Evolutionary conservation across 2,113 vertebrate species (phyloP).

Genomic region (Eclectus roratus): DNA sequence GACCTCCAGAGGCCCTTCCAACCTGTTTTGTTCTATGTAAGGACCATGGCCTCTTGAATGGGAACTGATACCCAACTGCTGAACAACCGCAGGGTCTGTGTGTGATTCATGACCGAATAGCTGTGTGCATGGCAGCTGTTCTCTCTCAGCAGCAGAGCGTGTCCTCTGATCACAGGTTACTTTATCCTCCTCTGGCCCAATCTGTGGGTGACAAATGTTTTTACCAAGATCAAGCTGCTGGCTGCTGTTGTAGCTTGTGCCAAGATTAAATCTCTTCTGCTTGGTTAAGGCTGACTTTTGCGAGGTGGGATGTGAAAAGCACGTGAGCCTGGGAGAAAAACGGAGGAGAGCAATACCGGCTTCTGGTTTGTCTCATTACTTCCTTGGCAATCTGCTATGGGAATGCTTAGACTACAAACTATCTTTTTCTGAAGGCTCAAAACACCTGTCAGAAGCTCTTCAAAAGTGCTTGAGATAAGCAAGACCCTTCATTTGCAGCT

Average conservation of each 20-base stretch:
- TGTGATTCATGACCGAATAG: background rate
- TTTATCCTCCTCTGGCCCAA: background rate
- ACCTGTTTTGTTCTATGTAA: background rate
- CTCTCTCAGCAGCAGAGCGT: background rate
- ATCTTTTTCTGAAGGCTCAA: background rate
- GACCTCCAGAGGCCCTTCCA: background rate
- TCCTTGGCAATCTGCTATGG: background rate
- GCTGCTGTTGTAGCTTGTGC: background rate
- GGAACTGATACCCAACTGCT: background rate
- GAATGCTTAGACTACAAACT: background rate
- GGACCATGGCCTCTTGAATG: background rate
- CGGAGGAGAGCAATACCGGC: background rate
- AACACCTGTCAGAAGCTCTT: background rate
- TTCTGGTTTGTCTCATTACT: background rate
- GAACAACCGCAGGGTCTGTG: background rate
- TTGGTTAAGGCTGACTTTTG: background rate
- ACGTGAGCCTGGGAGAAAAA: background rate
- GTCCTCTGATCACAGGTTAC: background rate
- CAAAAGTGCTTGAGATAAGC: background rate
- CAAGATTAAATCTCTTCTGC: background rate
- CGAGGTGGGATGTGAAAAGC: background rate
- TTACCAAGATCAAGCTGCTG: background rate
- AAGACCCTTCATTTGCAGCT: background rate
- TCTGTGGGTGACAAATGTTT: background rate
- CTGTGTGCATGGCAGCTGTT: background rate